Percentiles rank a stretch among this genome's conserved stretches.
Evolutionary conservation across 2,113 vertebrate genomes (phyloP).

Genomic region (Sylvilagus bachmani): DNA sequence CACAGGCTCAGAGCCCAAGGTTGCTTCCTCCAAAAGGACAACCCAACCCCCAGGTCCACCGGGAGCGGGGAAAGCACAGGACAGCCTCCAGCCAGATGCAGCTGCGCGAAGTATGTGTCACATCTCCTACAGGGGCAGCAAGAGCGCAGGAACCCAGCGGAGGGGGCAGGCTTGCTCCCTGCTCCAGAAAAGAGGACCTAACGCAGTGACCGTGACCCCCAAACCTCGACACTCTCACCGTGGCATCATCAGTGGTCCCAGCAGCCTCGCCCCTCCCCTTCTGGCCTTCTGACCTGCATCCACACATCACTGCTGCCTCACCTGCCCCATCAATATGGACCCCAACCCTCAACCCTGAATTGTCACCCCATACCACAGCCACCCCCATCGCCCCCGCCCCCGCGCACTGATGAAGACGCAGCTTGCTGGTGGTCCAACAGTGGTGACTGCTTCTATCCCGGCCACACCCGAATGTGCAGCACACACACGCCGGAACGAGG

Average conservation of each 20-base stretch:
- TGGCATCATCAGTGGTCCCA: neutral
- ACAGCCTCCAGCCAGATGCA: neutral
- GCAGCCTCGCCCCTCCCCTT: neutral
- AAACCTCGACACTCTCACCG: fast-evolving
- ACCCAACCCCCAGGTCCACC: neutral
- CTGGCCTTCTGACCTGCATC: too few species aligned
- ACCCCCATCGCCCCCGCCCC: neutral
- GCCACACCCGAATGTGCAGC: neutral
- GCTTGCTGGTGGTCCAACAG: neutral
- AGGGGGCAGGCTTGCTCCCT: neutral
- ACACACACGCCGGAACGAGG: neutral
- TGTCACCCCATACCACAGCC: neutral
- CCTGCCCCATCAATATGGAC: neutral
- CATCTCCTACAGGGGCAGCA: neutral
- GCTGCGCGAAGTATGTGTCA: neutral
- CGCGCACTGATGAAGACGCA: neutral
- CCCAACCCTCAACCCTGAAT: neutral
- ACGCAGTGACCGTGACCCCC: neutral
- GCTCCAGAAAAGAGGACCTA: neutral
- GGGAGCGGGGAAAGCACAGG: neutral
- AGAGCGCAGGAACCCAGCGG: neutral
- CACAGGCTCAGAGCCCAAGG: neutral
- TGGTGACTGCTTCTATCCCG: neutral
- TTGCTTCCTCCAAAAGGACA: neutral
- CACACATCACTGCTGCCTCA: neutral